phyloP scores from a whole-genome alignment of 2,888 invertebrate genomes.

The Lymantria monacha region DNA sequence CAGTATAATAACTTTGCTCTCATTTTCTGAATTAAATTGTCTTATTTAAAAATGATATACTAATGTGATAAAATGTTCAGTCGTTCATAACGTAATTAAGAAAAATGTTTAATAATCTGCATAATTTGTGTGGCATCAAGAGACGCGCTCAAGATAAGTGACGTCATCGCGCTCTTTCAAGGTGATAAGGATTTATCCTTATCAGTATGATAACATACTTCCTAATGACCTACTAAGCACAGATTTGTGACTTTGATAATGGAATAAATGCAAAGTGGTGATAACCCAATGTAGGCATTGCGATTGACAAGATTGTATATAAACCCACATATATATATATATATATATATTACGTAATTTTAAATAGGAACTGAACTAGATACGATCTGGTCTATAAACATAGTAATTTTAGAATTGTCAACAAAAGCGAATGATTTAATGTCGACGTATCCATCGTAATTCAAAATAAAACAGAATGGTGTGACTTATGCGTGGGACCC shows the following conservation, averaged over 20 bases:
- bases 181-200: conserved; percentile 47
- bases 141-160: conserved; percentile 16
- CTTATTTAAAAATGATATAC: no score
- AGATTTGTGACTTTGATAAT: neutral
- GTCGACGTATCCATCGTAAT: conserved; percentile 7
- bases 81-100: neutral
- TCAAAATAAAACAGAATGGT: conserved; percentile 7
- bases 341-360: no score
- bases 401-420: no score
- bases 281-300: conserved; percentile 13
- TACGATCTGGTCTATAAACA: no score
- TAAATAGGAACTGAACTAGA: no score
- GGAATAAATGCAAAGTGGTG: conserved; percentile 4
- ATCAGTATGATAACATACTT: conserved; percentile 45
- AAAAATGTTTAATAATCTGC: neutral
- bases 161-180: conserved; percentile 50
- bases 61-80: neutral
- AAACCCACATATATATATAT: no score
- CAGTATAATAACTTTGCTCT: no score
- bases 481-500: conserved; percentile 15
- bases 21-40: no score
- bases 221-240: conserved; percentile 7
- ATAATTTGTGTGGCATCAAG: neutral
- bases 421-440: conserved; percentile 3
- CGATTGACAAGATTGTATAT: no score